A percentile compares a stretch with the other conserved stretches of the same genome.
These are phyloP conservation scores for Bradypodion pumilum DNA, from an alignment of 2,797 vertebrate species.

Conservation along the genomic window DNA sequence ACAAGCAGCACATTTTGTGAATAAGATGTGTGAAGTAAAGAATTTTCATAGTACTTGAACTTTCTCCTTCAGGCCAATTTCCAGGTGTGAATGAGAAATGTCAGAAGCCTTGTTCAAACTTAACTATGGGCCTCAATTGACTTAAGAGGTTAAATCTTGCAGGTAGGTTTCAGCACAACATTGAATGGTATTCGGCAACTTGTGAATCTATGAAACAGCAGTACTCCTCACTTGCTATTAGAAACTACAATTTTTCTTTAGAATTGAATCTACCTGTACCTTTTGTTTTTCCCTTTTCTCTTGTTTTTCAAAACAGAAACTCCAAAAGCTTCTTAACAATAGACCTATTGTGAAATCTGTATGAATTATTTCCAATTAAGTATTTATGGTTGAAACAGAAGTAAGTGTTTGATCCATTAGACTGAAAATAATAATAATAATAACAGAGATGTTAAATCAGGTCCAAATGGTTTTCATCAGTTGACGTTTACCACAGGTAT, in stretches of 20 bases:
- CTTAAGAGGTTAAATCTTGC: background rate
- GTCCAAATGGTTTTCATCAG: background rate
- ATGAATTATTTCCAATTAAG: background rate
- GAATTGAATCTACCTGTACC: background rate
- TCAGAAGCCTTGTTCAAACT: slow-evolving; percentile 24
- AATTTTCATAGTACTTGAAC: background rate
- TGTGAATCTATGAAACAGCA: background rate
- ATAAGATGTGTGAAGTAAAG: slow-evolving; percentile 3
- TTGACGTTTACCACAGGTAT: background rate
- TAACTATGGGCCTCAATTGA: background rate
- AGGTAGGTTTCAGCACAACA: background rate
- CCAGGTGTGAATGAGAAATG: slow-evolving; percentile 26
- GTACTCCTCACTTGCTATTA: background rate
- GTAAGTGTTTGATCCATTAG: background rate
- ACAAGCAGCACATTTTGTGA: background rate
- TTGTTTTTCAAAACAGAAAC: background rate
- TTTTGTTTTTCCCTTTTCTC: background rate
- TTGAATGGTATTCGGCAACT: background rate
- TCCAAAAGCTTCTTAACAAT: background rate
- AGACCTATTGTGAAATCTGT: background rate
- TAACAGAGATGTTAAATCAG: background rate
- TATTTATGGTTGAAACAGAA: background rate
- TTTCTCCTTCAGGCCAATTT: slow-evolving; percentile 13
- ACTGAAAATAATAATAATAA: background rate
- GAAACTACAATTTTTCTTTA: background rate